Base-by-base conservation (phyloP, 1,140 invertebrate genomes). In the Frieseomelitta varia region DNA sequence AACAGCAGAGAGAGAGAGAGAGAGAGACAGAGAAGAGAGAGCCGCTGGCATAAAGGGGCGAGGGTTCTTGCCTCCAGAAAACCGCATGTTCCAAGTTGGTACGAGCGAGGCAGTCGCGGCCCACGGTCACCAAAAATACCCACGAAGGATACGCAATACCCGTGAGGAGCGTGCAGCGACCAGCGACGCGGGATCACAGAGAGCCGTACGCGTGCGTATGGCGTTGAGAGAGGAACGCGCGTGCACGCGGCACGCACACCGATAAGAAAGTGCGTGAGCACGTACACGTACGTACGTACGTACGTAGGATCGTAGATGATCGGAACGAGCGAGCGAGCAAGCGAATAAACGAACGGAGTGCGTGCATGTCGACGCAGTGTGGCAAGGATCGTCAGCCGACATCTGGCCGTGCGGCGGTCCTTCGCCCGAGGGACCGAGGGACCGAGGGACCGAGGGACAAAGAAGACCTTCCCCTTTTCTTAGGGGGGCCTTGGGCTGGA, bases 391-490 rank as follows among this genome's bases (percentile, higher is more conserved):
- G 71, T 88, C 86, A 85, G 87, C 86, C 87, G 87, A 93, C 90
- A 92, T 92, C 90, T 92, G 92, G 90, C 87, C 85, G 72, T 84
- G 72, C 84, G 39, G 72, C 84, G 89, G 91, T 91, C 88, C 91
- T 87, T 90, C 78, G 72, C 85, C 85, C 86, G 83, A 91, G 88
- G 87, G 88, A 88, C 83, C 84, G 56, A 71, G 88, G 87, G 88
- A 88, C 83, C 84, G 56, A 71, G 88, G 87, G 88, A 88, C 83
- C 84, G 56, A 71, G 61, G 85, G 80, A 92, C 91, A 92, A 92
- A 92, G 88, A 86, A 90, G 91, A 86, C 90, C 89, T 93, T 88
- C 90, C 90, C 90, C 87, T 91, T 92, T 91, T 89, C 91, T 91
- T 86, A 75, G 84, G 87, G 86, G 84, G 86, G 82, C 85, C 91